phyloP scores from a whole-genome alignment of 1,140 invertebrate species.

The Bombus huntii region DNA sequence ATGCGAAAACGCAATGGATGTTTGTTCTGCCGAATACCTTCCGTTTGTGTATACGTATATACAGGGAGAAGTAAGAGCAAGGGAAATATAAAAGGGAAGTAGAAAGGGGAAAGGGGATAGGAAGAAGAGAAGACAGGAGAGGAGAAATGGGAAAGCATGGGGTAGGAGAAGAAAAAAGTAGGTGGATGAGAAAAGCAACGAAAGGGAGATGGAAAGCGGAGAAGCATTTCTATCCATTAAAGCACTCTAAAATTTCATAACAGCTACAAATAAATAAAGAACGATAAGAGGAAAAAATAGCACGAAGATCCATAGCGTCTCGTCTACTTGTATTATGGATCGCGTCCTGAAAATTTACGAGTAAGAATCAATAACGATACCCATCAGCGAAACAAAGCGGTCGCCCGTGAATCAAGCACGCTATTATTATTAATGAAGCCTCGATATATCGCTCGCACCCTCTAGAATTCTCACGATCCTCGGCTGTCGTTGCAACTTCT shows the following conservation, averaged over 20 bases:
- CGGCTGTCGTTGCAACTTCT: background rate
- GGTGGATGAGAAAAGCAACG: background rate
- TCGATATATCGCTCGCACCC: conserved; percentile 55
- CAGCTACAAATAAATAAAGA: background rate
- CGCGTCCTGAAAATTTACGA: background rate
- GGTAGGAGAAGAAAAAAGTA: background rate
- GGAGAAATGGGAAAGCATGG: no score
- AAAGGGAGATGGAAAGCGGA: background rate
- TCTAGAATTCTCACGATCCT: conserved; percentile 50
- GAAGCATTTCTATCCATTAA: no score
- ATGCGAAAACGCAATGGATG: no score
- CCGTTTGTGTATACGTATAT: no score
- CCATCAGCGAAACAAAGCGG: background rate
- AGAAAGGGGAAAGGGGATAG: no score
- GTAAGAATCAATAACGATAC: conserved; percentile 8
- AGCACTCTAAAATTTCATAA: background rate
- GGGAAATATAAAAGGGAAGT: no score
- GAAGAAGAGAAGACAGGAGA: background rate
- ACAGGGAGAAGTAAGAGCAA: no score
- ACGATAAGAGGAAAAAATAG: background rate
- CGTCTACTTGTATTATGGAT: background rate
- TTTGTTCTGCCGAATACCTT: no score
- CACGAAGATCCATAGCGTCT: background rate
- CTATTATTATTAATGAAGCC: conserved; percentile 67
- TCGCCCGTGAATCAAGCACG: conserved; percentile 24